Conservation (phyloP, 1,140 invertebrate species). For the Drosophila sucinea region DNA sequence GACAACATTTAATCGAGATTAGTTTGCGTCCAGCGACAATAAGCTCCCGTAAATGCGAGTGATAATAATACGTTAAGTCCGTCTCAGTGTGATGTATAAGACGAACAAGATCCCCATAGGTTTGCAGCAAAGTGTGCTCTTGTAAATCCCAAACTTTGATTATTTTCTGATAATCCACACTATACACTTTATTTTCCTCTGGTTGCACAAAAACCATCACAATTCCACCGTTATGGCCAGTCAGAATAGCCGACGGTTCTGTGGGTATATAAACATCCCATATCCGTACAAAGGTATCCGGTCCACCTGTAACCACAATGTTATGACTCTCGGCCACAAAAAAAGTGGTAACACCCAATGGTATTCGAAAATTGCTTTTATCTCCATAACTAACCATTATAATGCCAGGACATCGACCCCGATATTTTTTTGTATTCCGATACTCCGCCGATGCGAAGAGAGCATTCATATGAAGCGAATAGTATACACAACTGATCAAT, state of each 20-base stretch:
- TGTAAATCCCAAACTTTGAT: constrained; percentile 89
- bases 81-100: constrained; percentile 85
- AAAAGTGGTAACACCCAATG: constrained; percentile 85
- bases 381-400: constrained; percentile 63
- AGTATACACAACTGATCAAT: constrained; percentile 87
- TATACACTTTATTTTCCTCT: constrained; percentile 88
- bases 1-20: constrained; percentile 85
- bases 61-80: constrained; percentile 86
- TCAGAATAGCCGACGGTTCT: constrained; percentile 85
- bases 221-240: constrained; percentile 89
- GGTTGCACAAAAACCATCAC: constrained; percentile 87
- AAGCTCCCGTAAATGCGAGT: constrained; percentile 86
- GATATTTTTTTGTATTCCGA: constrained; percentile 74
- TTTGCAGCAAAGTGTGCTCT: constrained; percentile 84
- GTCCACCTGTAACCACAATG: constrained; percentile 88
- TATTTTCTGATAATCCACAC: constrained; percentile 86
- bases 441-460: constrained; percentile 85
- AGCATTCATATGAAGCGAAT: constrained; percentile 85
- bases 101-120: constrained; percentile 86
- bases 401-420: constrained; percentile 64
- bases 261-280: constrained; percentile 90
- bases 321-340: constrained; percentile 85
- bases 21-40: constrained; percentile 86
- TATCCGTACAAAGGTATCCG: constrained; percentile 88
- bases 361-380: constrained; percentile 67